Evolutionary conservation across 2,888 invertebrate genomes (phyloP), one percentile per base, ranked within the genome.

Genomic region (Synanthedon andrenaeformis): DNA sequence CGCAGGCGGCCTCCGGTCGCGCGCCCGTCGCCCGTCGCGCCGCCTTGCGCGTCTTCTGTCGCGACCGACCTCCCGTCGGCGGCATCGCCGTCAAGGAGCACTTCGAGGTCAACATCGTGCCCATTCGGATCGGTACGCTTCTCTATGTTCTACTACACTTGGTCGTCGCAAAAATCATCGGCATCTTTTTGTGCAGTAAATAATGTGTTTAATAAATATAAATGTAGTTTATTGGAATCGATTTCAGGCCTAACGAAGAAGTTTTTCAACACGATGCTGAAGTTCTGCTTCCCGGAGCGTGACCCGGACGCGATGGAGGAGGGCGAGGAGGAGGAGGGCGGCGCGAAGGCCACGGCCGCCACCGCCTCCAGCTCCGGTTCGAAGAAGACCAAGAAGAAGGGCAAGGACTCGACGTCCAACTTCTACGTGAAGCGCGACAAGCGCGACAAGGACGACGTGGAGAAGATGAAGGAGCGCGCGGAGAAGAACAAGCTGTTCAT

Each of bases 61-160:
- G 98, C 56, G 99, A 99, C 82, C 94, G 95, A 62, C 96, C 97
- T 51, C 98, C 97, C 0, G 99, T 99, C 5, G 98, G 98, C n/a
- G 99, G 99, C 3, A 99, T 99, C 64, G 95, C 97, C 0, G 97
- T 99, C 12, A 99, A 99, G 77, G 99, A 99, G 74, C 98, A 98
- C 82, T 98, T 99, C 78, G 99, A 99, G 88, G 97, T 99, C 60
- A 98, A 98, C 83, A 94, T 99, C 49, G 96, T 97, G 12, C 98
- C 99, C 8, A 91, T 99, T 57, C 93, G 94, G 1, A 96, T 96
- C 69, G 94, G 96, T 92, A 70, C 74, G 69, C 10, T 10, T 5
- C 23, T 23, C 23, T 5, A 5, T 23, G 23, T 57, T 51, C 23
- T 42, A 13, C 13, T 6, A 45, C 4, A 45, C 13, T 23, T 23